A percentile compares a stretch with the other conserved stretches of the same genome.
These are phyloP conservation scores for Erebia epiphron DNA, from an alignment of 2,888 invertebrate genomes.

Conservation along the genomic window DNA sequence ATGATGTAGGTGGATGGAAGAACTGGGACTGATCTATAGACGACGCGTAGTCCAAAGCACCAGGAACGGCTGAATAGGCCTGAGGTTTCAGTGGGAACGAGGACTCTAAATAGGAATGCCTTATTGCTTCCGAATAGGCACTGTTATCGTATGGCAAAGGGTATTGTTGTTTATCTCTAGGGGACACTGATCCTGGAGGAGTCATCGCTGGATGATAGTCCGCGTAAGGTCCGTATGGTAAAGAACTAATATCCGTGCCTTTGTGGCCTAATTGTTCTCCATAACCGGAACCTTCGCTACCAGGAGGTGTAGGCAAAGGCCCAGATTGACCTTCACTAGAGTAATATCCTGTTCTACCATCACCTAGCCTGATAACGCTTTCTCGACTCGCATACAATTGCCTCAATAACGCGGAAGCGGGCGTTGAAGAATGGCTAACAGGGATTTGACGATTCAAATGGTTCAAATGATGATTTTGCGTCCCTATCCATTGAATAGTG, in stretches of 20 bases:
- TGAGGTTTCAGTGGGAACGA: conserved; percentile 93
- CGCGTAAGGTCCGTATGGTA: conserved; percentile 84
- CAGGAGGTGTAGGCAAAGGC: conserved; percentile 94
- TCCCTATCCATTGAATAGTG: conserved; percentile 97
- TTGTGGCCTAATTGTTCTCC: conserved; percentile 84
- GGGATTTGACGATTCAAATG: conserved; percentile 84
- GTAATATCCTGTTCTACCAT: conserved; percentile 75
- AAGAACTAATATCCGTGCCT: conserved; percentile 84
- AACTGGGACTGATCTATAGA: conserved; percentile 92
- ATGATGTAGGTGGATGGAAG: conserved; percentile 90
- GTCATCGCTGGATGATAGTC: conserved; percentile 98
- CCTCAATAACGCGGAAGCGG: conserved; percentile 94
- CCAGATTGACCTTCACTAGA: conserved; percentile 86
- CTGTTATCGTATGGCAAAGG: conserved; percentile 77
- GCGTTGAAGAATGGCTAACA: conserved; percentile 84
- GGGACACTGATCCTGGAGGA: conserved; percentile 98
- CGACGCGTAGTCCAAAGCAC: conserved; percentile 86
- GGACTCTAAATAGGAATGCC: conserved; percentile 79
- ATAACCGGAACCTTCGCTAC: conserved; percentile 90
- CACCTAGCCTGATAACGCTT: conserved; percentile 91
- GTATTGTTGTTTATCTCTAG: conserved; percentile 91
- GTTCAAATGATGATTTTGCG: conserved; percentile 86
- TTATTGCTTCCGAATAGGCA: conserved; percentile 86
- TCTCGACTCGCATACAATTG: conserved; percentile 97
- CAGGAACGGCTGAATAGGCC: conserved; percentile 90